These are phyloP conservation scores for Bombus waltoni DNA, from an alignment of 1,140 invertebrate species.

Conservation along the genomic window DNA sequence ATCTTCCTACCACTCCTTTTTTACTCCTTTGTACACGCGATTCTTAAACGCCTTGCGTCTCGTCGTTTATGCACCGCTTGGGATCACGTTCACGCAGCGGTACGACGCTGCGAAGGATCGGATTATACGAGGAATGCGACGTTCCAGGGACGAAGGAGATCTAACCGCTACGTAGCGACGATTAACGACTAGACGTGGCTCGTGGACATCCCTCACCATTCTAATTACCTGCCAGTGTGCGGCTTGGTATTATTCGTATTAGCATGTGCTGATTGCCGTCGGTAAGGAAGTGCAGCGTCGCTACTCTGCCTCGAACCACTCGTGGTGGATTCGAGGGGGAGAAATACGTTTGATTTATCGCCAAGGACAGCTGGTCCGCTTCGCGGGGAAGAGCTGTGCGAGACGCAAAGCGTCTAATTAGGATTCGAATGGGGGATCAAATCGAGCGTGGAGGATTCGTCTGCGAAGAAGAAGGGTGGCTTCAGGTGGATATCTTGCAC, in stretches of 20 bases:
- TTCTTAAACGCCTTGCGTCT: conserved; percentile 1
- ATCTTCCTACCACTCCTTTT: background rate
- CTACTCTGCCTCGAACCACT: background rate
- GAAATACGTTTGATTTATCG: conserved; percentile 60
- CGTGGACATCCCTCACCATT: conserved; percentile 70
- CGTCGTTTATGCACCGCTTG: conserved; percentile 16
- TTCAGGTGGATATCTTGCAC: background rate
- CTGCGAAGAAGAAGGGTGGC: no score
- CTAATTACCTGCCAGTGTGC: conserved; percentile 72
- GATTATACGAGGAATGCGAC: conserved; percentile 37
- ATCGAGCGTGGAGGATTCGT: background rate
- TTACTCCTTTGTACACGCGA: background rate
- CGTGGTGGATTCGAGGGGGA: conserved; percentile 27
- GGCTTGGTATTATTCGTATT: conserved; percentile 68
- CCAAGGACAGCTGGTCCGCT: conserved; percentile 41
- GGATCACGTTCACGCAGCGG: conserved; percentile 12
- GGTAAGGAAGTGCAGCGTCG: conserved; percentile 36
- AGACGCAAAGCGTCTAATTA: conserved; percentile 45
- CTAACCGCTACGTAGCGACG: conserved; percentile 5
- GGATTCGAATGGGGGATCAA: conserved; percentile 12
- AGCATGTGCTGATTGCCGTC: conserved; percentile 70
- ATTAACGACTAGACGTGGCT: conserved; percentile 60
- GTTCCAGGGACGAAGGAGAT: conserved; percentile 30
- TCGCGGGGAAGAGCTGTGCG: conserved; percentile 38
- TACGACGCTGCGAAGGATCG: background rate